These are phyloP conservation scores for Bambusicola thoracicus DNA, from an alignment of 2,113 vertebrate species.

Conservation along the genomic window DNA sequence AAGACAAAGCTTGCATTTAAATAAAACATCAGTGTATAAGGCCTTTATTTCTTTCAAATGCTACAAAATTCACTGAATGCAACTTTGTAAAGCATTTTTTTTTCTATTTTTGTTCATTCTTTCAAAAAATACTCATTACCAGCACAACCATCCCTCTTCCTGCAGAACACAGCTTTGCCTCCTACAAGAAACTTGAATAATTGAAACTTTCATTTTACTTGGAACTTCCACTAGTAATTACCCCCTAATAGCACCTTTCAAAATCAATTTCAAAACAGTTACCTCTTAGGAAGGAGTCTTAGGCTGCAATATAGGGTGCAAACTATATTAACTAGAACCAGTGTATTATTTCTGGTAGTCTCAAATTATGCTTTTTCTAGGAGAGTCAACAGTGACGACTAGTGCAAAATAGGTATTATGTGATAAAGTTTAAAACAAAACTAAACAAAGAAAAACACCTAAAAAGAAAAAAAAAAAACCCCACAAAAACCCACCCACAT, in stretches of 20 bases:
- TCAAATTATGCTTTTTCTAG: background rate
- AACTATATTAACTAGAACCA: background rate
- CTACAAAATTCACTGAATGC: background rate
- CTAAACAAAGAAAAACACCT: background rate
- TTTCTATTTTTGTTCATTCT: background rate
- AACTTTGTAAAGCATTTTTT: background rate
- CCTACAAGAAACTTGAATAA: constrained; percentile 16
- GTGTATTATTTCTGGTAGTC: background rate
- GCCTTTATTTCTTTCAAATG: background rate
- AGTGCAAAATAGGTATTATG: fast-evolving
- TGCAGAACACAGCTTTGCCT: background rate
- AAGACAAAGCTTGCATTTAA: background rate
- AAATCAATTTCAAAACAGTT: constrained; percentile 14
- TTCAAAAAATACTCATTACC: background rate
- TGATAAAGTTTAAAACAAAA: background rate
- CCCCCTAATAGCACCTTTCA: constrained; percentile 34
- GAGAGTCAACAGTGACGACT: background rate
- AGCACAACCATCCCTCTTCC: background rate
- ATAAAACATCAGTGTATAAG: background rate
- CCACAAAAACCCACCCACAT: too few relatives aligned
- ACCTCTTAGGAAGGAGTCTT: background rate
- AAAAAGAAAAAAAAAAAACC: too few relatives aligned
- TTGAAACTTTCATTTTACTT: constrained; percentile 1
- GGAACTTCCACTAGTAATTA: constrained; percentile 43
- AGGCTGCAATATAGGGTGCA: background rate